A percentile compares a stretch with the other conserved stretches of the same genome.
phyloP scores from a whole-genome alignment of 2,797 vertebrate genomes.

The Clangula hyemalis region DNA sequence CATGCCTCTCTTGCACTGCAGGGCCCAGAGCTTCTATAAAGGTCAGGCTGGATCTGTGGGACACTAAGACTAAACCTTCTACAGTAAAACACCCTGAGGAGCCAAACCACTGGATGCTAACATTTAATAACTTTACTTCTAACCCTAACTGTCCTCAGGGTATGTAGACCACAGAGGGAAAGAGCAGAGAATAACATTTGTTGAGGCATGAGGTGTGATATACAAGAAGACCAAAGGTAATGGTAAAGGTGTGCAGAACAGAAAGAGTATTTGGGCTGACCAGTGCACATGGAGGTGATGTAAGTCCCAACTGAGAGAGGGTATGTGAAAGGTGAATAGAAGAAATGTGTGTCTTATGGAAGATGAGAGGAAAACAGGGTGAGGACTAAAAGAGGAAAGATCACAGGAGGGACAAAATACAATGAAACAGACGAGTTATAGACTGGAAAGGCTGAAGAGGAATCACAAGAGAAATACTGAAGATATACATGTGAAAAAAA shows the following conservation, averaged over 20 bases:
- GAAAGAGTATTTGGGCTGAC: not conserved
- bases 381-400: not conserved
- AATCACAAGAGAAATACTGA: not conserved
- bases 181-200: not conserved
- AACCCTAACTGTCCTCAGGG: not conserved
- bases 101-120: not conserved
- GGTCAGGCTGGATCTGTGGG: not conserved
- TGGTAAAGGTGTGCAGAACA: not conserved
- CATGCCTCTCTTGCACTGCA: not conserved
- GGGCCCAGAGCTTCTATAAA: not conserved
- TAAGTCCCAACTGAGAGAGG: not conserved
- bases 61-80: not conserved
- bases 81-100: not conserved
- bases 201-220: not conserved
- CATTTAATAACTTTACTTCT: not conserved
- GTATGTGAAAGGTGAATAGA: not conserved
- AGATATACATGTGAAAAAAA: not conserved
- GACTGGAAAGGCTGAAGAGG: not conserved
- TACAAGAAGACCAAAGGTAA: not conserved
- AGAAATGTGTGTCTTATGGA: not conserved
- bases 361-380: not conserved
- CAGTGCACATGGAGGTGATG: not conserved
- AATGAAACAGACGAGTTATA: not conserved
- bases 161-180: not conserved
- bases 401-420: not conserved